Evolutionary conservation across 1,140 invertebrate genomes (phyloP).

Genomic region (Chironomus tepperi): DNA sequence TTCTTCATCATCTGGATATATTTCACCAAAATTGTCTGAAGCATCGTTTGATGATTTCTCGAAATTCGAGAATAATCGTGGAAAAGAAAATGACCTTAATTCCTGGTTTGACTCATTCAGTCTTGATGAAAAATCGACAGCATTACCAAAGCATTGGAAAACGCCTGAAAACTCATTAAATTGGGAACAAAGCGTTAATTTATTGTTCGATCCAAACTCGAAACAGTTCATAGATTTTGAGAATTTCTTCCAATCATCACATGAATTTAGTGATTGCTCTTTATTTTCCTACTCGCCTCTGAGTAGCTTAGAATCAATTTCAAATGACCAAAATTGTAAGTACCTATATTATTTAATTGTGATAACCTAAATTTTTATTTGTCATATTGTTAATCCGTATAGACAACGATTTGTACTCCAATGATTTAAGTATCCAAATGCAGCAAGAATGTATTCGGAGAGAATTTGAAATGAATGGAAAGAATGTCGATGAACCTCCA

Average conservation of each 20-base stretch:
- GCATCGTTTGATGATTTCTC: neutral
- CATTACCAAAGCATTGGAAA: neutral
- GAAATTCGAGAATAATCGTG: too few species aligned
- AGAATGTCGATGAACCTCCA: too few species aligned
- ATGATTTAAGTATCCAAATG: too few species aligned
- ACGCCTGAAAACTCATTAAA: neutral
- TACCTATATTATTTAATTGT: neutral
- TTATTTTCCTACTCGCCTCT: neutral
- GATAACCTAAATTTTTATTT: too few species aligned
- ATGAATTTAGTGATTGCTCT: neutral
- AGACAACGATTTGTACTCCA: too few species aligned
- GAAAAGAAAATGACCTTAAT: too few species aligned
- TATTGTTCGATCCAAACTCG: neutral
- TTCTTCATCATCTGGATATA: neutral
- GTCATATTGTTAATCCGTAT: too few species aligned
- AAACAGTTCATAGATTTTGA: neutral
- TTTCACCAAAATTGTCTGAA: neutral
- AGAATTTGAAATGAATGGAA: too few species aligned
- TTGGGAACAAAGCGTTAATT: neutral
- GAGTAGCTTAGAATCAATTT: slow-evolving; percentile 3
- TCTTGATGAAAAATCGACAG: neutral
- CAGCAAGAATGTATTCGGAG: too few species aligned
- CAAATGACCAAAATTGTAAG: neutral
- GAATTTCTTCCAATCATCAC: neutral
- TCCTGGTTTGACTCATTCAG: neutral